Base-by-base conservation (phyloP, 2,113 vertebrate genomes). In the Lipophrys pholis region DNA sequence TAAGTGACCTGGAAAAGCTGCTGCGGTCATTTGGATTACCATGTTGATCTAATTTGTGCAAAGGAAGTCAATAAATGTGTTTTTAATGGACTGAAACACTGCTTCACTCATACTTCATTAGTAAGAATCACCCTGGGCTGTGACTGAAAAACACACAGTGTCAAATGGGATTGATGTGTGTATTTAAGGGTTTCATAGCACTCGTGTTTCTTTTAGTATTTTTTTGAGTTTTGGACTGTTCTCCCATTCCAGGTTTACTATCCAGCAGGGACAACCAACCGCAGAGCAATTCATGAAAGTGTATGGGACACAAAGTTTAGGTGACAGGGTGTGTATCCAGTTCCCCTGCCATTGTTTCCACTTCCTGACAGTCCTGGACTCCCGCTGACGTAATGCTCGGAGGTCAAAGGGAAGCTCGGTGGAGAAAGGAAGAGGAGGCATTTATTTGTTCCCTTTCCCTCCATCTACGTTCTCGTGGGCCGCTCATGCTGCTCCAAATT, bases 271-370 rank as follows among this genome's bases (percentile, higher is more conserved):
- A 57, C 30, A 46, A 4, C 7, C 39, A 49, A 59, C 57, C 38
- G 42, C 30, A 35, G 38, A 0, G 1, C 45, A 51, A 73, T 56
- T 50, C 6, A 49, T 41, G 4, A 4, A 36, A 75, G 58, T 11
- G 49, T 38, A 17, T 38, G 7, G 35, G 35, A 52, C 9, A 5
- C 7, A 55, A 53, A 53, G n/a, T 58, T 16, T 79, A 76, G 70
- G 78, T 82, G 73, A 40, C 36, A 55, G 69, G 73, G 78, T 11
- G 73, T 85, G 58, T 52, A 76, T 78, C 70, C 69, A 83, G 74
- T 91, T 93, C 85, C 90, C 86, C 69, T 90, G 79, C 88, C 69
- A 93, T 93, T 94, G 91, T 94, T 89, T 87, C 77, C 6, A n/a
- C 81, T 93, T 94, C 91, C 93, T 92, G 87, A 40, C 11, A 0